phyloP scores from a whole-genome alignment of 1,140 invertebrate species.

The Drosophila melanica region DNA sequence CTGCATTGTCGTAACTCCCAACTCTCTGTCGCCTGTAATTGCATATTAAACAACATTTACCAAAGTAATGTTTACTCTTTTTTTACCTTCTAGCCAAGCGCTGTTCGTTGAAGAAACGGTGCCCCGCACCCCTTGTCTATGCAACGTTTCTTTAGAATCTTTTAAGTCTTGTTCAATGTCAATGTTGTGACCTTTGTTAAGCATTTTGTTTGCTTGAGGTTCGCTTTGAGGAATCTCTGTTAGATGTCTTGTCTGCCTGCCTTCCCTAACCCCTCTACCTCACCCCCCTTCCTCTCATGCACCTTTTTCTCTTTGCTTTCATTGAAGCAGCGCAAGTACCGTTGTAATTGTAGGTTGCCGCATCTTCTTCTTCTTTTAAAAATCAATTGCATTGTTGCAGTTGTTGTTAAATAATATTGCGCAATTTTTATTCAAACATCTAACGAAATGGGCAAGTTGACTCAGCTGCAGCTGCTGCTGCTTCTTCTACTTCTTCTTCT shows the following conservation, averaged over 20 bases:
- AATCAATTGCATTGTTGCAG: slow-evolving; percentile 77
- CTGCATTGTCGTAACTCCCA: slow-evolving; percentile 22
- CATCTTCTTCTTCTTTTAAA: slow-evolving; percentile 49
- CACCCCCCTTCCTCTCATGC: too few species aligned
- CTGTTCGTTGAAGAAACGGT: background rate
- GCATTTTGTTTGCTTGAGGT: slow-evolving; percentile 69
- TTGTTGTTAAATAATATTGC: slow-evolving; percentile 74
- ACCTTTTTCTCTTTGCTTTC: slow-evolving; percentile 46
- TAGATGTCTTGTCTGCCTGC: slow-evolving; percentile 8
- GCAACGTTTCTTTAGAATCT: slow-evolving; percentile 16
- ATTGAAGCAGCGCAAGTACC: slow-evolving; percentile 62
- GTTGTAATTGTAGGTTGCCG: slow-evolving; percentile 69
- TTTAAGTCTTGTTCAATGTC: slow-evolving; percentile 69
- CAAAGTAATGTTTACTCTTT: slow-evolving; percentile 56
- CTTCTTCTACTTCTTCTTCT: slow-evolving; percentile 6
- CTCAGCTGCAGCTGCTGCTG: background rate
- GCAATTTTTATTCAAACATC: slow-evolving; percentile 76
- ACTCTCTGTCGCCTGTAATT: slow-evolving; percentile 58
- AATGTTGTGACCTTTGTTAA: slow-evolving; percentile 81
- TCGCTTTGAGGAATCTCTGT: slow-evolving; percentile 55
- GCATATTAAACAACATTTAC: slow-evolving; percentile 81
- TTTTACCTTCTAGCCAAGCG: slow-evolving; percentile 31
- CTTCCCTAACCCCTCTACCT: background rate
- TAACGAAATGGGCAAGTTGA: slow-evolving; percentile 26
- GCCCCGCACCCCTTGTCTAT: background rate